Base-by-base conservation (phyloP, 2,888 invertebrate genomes). In the Microchrysa polita region DNA sequence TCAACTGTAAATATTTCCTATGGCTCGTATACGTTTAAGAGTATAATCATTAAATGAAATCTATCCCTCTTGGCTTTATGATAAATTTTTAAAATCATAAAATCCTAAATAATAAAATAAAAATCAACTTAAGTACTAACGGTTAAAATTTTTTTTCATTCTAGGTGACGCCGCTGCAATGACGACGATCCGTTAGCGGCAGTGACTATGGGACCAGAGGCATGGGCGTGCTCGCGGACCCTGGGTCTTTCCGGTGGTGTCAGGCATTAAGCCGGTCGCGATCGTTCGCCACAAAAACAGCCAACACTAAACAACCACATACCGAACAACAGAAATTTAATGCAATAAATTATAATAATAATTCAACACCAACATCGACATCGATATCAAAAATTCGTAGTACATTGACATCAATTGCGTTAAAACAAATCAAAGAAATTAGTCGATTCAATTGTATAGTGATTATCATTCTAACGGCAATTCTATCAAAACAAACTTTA, bases 201-300 rank as follows among this genome's bases (percentile, higher is more conserved):
- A 87, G 87, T 87, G 88, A 89, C 88, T 89, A 93, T 93, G 93
- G 93, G 91, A 93, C 90, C 90, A 92, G 91, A 93, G 93, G 93
- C 90, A 93, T 93, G 93, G 93, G 92, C 91, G 91, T 92, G 92
- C 91, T 92, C 90, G 91, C 91, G 91, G 91, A 92, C 92, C 92
- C 90, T 90, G 86, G 88, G 89, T 89, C 88, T 89, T 87, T 87
- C 86, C 86, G 87, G 88, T 87, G 88, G 88, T 87, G 87, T 86
- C 86, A 87, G 87, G 86, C 86, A 85, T 85, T 87, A 83, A 86
- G 81, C 87, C 88, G 88, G 88, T 88, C 88, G 88, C 88, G 82
- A 82, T 83, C 83, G 83, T 82, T 82, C 83, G 84, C 84, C 83
- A 83, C 82, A 83, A 53, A 65, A 42, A 67, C 74, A 44, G 42